phyloP scores from a whole-genome alignment of 2,888 invertebrate genomes.

The Callinectes sapidus region DNA sequence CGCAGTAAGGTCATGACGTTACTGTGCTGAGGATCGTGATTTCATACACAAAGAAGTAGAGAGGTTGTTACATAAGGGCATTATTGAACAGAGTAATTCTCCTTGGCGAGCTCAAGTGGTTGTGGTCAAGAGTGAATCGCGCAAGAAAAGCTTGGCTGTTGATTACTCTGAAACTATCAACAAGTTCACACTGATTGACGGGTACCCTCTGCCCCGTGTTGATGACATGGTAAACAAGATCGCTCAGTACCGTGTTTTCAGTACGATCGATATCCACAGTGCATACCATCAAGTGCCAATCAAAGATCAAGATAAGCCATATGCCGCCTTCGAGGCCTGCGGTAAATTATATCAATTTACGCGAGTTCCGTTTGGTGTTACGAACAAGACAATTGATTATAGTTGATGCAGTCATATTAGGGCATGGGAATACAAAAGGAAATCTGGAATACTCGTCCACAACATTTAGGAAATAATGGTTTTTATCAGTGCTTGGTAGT shows the following conservation, averaged over 20 bases:
- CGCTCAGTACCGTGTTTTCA: constrained; percentile 45
- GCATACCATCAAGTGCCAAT: constrained; percentile 52
- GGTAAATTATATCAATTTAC: no score
- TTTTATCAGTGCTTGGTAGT: no score
- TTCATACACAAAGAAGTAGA: no score
- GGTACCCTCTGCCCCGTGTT: constrained; percentile 33
- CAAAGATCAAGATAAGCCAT: constrained; percentile 22
- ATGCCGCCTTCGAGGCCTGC: constrained; percentile 64
- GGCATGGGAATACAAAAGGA: neutral
- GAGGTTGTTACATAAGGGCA: neutral
- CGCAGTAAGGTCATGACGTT: constrained; percentile 9
- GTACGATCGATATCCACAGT: constrained; percentile 49
- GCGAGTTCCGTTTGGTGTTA: constrained; percentile 56
- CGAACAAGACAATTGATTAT: no score
- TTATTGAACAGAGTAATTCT: constrained; percentile 11
- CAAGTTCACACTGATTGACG: neutral
- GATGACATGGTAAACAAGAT: constrained; percentile 46
- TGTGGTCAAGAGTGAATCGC: neutral
- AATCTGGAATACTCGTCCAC: no score
- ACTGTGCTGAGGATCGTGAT: neutral
- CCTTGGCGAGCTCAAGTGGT: constrained; percentile 29
- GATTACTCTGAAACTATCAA: constrained; percentile 2
- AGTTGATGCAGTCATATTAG: no score
- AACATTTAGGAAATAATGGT: no score
- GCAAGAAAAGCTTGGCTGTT: neutral